Evolutionary conservation across 2,888 invertebrate species (phyloP), one percentile per base, ranked within the genome.

Genomic region (Lagria hirta): DNA sequence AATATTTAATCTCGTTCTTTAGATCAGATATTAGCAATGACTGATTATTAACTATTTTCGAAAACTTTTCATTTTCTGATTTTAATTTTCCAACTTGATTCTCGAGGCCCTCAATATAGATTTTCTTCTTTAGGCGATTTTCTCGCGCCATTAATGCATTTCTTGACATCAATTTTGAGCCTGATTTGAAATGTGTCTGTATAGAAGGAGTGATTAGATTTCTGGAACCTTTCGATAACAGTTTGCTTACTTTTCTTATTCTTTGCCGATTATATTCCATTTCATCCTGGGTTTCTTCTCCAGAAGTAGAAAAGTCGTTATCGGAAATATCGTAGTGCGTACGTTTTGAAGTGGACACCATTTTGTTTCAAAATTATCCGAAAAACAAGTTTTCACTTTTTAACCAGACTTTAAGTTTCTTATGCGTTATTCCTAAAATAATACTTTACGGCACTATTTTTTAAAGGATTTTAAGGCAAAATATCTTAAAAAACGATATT

Each of bases 121-220:
- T 72, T 59, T 83, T 83, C 56, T 83, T 83, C 26, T 73, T 76
- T 2, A 76, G 72, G 1, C 83, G 73, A 59, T 82, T 83, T 57
- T 80, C 78, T 2, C 82, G 69, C 1, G 83, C 83, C 67, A 81
- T 73, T 17, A 80, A 57, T 0, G 82, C 83, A 62, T 82, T 83
- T 50, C 75, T 71, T 5, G 75, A 74, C 8, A 72, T 68, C 48
- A 74, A 74, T 54, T 65, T 68, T 3, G 72, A 71, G 17, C 68
- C 65, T 23, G 70, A 4, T 10, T 24, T 17, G 10, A 7, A 17
- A 2, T 11, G 2, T 14, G 7, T 20, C 21, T 32, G 18, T 5
- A 11, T 3, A 32, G n/a, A 20, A 20, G 11, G 5, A 29, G 16
- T 13, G 13, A 8, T 23, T 29, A 12, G 11, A 4, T 8, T 22